These are phyloP conservation scores for Fundulus diaphanus DNA, from an alignment of 2,797 vertebrate genomes.

Conservation along the genomic window DNA sequence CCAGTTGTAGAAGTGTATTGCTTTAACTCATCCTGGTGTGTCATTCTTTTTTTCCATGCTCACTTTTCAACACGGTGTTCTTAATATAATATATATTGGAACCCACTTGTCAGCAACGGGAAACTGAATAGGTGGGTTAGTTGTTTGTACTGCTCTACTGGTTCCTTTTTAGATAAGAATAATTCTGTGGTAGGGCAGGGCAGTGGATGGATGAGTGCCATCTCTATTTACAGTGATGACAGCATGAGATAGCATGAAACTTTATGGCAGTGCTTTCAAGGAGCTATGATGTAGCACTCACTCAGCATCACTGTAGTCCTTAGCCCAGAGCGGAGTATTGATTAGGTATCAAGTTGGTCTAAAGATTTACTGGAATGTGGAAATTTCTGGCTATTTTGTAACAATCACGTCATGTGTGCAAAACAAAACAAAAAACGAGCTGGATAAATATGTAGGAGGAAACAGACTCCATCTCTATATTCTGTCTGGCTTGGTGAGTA, in stretches of 20 bases:
- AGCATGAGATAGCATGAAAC: constrained; percentile 50
- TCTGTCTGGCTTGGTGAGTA: constrained; percentile 61
- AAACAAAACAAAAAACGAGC: constrained; percentile 33
- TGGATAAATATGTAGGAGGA: constrained; percentile 48
- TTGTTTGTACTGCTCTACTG: constrained; percentile 52
- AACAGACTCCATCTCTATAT: constrained; percentile 33
- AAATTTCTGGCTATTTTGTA: constrained; percentile 37
- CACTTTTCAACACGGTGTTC: constrained; percentile 12
- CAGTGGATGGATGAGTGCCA: constrained; percentile 30
- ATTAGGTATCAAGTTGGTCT: constrained; percentile 13
- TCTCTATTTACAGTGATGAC: constrained; percentile 64
- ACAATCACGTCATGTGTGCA: constrained; percentile 27
- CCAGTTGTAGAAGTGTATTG: neutral
- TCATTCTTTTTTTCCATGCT: neutral
- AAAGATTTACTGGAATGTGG: constrained; percentile 6
- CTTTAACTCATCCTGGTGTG: constrained; percentile 14
- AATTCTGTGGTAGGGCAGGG: constrained; percentile 21
- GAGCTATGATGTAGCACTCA: constrained; percentile 13
- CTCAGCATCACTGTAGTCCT: constrained; percentile 14
- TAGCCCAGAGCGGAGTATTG: neutral
- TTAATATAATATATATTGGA: constrained; percentile 33
- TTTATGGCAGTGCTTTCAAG: constrained; percentile 23
- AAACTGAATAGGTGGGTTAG: constrained; percentile 26
- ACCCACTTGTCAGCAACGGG: constrained; percentile 41
- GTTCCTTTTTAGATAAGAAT: constrained; percentile 50